Evolutionary conservation across 2,113 vertebrate genomes (phyloP).

Genomic region (Sander vitreus): DNA sequence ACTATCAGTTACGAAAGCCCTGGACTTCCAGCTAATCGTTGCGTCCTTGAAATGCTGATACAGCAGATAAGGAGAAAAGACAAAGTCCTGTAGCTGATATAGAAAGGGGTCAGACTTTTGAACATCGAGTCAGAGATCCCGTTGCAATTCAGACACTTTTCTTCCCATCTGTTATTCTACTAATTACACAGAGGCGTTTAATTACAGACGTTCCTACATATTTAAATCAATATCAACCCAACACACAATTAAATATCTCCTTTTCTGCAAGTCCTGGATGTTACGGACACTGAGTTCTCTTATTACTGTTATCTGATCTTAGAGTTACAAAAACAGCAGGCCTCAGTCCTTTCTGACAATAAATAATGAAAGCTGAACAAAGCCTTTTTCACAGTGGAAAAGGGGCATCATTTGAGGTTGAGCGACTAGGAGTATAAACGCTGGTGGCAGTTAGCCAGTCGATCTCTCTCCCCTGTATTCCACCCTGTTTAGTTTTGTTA

Average conservation of each 20-base stretch:
- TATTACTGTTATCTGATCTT: slow-evolving; percentile 6
- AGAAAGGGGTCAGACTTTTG: neutral
- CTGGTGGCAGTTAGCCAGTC: too few relatives aligned
- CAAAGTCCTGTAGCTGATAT: neutral
- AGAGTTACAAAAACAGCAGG: neutral
- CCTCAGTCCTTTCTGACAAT: neutral
- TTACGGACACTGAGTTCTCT: neutral
- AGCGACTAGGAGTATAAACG: too few relatives aligned
- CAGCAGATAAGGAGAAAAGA: neutral
- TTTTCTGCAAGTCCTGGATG: neutral
- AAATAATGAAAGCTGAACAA: neutral
- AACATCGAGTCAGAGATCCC: neutral
- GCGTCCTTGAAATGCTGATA: slow-evolving; percentile 34
- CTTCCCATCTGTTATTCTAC: neutral
- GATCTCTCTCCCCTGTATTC: too few relatives aligned
- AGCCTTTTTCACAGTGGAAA: neutral
- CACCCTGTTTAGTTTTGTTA: too few relatives aligned
- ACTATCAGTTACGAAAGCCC: neutral
- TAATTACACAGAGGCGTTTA: neutral
- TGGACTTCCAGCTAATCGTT: neutral
- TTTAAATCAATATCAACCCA: neutral
- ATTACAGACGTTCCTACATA: neutral
- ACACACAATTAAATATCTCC: neutral
- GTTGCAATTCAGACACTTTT: neutral
- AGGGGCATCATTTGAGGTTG: neutral